Base-by-base conservation (phyloP, 2,888 invertebrate genomes). In the Cataglyphis albicans region DNA sequence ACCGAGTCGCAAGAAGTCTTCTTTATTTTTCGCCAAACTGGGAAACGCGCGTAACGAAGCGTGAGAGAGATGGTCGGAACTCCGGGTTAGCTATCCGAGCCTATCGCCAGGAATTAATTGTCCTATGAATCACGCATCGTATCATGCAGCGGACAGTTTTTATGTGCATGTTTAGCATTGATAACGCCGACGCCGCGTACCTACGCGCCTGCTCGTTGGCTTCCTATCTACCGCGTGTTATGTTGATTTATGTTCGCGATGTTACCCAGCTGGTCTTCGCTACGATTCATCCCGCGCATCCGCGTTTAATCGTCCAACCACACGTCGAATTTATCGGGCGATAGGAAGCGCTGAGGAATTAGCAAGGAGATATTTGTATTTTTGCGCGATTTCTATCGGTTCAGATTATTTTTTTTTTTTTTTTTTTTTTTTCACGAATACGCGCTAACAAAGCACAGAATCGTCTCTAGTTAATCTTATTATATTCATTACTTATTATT, bases 61-160 rank as follows among this genome's bases (percentile, higher is more conserved):
- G 63, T 35, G 21, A 52, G 48, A 55, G 81, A 75, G 78, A 73
- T 29, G 55, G 1, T 18, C 72, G 48, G 38, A 32, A 21, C 12
- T n/a, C 64, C 64, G 57, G 41, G 41, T 57, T 73, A 73, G 44
- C 59, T 57, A 48, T 63, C 68, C 67, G 57, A 18, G 25, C 61
- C 85, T 84, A 88, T 90, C 88, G 84, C 72, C 65, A 76, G 84
- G 87, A 93, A 93, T 93, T 93, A 93, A 94, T 94, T 92, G 92
- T 91, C 91, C 93, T 90, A 94, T 93, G 93, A 94, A 93, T 93
- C 93, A 94, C 90, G 90, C 88, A 90, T 91, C 93, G 92, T 93
- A 93, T 92, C 93, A 92, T 75, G 86, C 88, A 81, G 38, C 15
- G 81, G 87, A 81, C 83, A 70, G 89, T 92, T 93, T 93, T 94